phyloP scores from a whole-genome alignment of 2,797 vertebrate genomes.

The Hyperoplus immaculatus region DNA sequence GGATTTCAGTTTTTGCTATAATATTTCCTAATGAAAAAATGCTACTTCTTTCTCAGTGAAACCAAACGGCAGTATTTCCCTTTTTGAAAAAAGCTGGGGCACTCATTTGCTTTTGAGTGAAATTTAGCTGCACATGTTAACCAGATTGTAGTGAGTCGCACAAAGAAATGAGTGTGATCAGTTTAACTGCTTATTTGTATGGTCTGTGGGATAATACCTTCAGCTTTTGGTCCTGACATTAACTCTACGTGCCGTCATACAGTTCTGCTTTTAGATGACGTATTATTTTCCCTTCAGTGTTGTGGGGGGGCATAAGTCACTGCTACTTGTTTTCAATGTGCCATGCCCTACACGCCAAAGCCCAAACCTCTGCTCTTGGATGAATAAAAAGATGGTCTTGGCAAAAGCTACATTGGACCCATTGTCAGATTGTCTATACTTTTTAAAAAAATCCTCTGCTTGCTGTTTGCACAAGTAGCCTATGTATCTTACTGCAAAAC shows the following conservation, averaged over 20 bases:
- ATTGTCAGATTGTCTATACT: neutral
- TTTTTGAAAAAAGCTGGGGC: neutral
- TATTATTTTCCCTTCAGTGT: slow-evolving; percentile 29
- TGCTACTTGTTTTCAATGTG: slow-evolving; percentile 24
- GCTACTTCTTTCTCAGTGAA: neutral
- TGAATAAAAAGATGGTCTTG: neutral
- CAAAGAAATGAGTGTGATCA: neutral
- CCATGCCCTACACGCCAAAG: neutral
- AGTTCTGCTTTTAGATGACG: neutral
- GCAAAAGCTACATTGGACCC: neutral
- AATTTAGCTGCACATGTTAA: neutral
- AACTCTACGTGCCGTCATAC: slow-evolving; percentile 2
- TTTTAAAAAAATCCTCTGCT: neutral
- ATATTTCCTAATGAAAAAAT: slow-evolving; percentile 41
- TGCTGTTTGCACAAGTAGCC: neutral
- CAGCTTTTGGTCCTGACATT: slow-evolving; percentile 11
- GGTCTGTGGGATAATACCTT: neutral
- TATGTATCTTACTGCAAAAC: neutral
- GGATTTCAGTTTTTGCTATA: slow-evolving; percentile 39
- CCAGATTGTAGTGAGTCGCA: neutral
- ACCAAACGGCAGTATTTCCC: slow-evolving; percentile 27
- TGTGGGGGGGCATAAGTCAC: slow-evolving; percentile 4
- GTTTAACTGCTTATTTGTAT: neutral
- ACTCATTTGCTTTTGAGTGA: slow-evolving; percentile 38
- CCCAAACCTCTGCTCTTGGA: neutral